phyloP scores from a whole-genome alignment of 1,140 invertebrate species.

The Drosophila sucinea region DNA sequence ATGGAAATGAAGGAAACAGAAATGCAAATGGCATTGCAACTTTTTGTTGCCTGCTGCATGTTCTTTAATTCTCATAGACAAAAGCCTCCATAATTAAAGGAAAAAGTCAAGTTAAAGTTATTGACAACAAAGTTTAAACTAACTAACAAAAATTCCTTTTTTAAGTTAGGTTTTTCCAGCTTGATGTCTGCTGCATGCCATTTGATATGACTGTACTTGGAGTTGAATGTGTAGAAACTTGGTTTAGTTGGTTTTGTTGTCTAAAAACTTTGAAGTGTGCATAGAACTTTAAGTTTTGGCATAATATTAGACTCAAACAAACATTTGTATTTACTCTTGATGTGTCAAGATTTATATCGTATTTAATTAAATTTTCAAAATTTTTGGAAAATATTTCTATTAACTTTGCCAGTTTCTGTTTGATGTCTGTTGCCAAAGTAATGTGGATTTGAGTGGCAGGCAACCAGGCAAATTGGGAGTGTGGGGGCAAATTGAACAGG shows the following conservation, averaged over 20 bases:
- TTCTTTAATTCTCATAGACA: background rate
- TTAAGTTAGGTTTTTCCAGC: background rate
- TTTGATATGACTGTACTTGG: background rate
- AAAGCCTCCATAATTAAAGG: slow-evolving; percentile 10
- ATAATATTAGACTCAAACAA: background rate
- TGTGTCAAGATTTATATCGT: background rate
- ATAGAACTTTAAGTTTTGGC: background rate
- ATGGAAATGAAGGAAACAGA: slow-evolving; percentile 1
- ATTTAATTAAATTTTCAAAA: slow-evolving; percentile 9
- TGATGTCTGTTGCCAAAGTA: slow-evolving; percentile 8
- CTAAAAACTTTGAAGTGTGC: background rate
- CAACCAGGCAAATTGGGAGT: background rate
- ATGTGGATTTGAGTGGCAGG: slow-evolving; percentile 9
- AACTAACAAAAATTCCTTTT: background rate
- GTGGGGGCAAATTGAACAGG: background rate
- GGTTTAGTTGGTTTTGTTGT: background rate
- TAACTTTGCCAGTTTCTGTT: slow-evolving; percentile 11
- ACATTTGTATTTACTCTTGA: slow-evolving; percentile 5
- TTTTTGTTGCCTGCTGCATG: background rate
- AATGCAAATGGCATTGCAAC: slow-evolving; percentile 9
- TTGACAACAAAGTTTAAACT: slow-evolving; percentile 4
- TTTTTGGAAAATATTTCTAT: slow-evolving; percentile 10
- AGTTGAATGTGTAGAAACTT: background rate
- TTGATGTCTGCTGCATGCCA: background rate
- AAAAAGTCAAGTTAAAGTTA: slow-evolving; percentile 1